Conservation (phyloP, 2,888 invertebrate species). For the Eucera pruinosa region DNA sequence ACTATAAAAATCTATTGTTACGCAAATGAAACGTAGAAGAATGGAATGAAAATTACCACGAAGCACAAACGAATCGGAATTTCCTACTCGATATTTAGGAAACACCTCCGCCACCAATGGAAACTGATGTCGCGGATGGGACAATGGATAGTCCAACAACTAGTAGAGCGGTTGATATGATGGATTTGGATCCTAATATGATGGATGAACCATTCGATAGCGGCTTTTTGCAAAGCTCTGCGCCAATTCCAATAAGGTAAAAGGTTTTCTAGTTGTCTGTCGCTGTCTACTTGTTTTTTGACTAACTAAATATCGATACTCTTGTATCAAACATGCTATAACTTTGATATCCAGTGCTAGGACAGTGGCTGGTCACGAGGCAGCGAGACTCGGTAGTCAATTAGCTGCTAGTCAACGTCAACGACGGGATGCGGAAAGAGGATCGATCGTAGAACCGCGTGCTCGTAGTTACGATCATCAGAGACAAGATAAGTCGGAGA, state of each 20-base stretch:
- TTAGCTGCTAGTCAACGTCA: conserved; percentile 84
- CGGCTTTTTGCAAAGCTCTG: conserved; percentile 82
- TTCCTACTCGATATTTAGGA: conserved; percentile 61
- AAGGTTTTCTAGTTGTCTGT: not conserved
- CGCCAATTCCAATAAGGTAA: conserved; percentile 82
- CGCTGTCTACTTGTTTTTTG: no score
- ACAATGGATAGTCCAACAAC: conserved; percentile 80
- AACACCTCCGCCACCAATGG: conserved; percentile 75
- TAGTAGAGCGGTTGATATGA: conserved; percentile 82
- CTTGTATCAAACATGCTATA: no score
- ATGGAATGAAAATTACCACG: no score
- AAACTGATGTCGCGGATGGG: conserved; percentile 77
- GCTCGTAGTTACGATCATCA: conserved; percentile 89
- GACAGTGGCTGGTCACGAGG: conserved; percentile 93
- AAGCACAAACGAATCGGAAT: not conserved
- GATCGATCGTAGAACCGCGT: conserved; percentile 85
- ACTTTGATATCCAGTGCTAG: conserved; percentile 71
- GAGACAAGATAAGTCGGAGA: conserved; percentile 84
- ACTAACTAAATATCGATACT: no score
- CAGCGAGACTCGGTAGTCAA: conserved; percentile 89
- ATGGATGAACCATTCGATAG: conserved; percentile 83
- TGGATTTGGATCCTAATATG: conserved; percentile 83
- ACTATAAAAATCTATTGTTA: no score
- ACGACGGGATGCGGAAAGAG: conserved; percentile 78
- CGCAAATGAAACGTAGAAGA: no score